Evolutionary conservation across 2,113 vertebrate species (phyloP).

Genomic region (Alligator mississippiensis): DNA sequence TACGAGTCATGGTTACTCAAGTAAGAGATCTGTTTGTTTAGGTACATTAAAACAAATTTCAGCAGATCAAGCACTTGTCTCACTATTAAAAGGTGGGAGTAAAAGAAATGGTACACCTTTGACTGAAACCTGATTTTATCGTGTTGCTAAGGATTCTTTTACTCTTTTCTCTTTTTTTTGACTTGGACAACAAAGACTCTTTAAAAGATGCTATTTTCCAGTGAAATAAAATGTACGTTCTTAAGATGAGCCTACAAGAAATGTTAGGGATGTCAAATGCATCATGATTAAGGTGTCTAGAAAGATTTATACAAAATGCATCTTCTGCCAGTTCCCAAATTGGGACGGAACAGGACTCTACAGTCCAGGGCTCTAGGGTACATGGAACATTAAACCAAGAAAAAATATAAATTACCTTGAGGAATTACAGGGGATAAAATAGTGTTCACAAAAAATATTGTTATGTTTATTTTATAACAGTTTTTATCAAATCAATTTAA

Average conservation of each 20-base stretch:
- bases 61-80: conserved; percentile 8
- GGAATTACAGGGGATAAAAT: conserved; percentile 55
- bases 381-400: conserved; percentile 37
- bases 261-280: conserved; percentile 46
- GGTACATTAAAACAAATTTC: conserved; percentile 23
- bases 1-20: not conserved
- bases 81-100: conserved; percentile 31
- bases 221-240: conserved; percentile 17
- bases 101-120: not conserved
- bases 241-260: not conserved
- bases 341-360: conserved; percentile 38
- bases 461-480: conserved; percentile 37
- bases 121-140: conserved; percentile 12
- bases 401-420: conserved; percentile 22
- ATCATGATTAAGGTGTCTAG: conserved; percentile 41
- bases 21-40: conserved; percentile 46
- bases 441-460: conserved; percentile 21
- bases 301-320: conserved; percentile 53
- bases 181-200: conserved; percentile 46
- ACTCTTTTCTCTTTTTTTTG: not conserved
- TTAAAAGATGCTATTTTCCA: conserved; percentile 44
- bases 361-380: conserved; percentile 7
- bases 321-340: conserved; percentile 15
- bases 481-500: conserved; percentile 4
- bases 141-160: not conserved